Evolutionary conservation across 2,113 vertebrate genomes (phyloP), one percentile per base, ranked within the genome.

Genomic region (Paramormyrops kingsleyae): DNA sequence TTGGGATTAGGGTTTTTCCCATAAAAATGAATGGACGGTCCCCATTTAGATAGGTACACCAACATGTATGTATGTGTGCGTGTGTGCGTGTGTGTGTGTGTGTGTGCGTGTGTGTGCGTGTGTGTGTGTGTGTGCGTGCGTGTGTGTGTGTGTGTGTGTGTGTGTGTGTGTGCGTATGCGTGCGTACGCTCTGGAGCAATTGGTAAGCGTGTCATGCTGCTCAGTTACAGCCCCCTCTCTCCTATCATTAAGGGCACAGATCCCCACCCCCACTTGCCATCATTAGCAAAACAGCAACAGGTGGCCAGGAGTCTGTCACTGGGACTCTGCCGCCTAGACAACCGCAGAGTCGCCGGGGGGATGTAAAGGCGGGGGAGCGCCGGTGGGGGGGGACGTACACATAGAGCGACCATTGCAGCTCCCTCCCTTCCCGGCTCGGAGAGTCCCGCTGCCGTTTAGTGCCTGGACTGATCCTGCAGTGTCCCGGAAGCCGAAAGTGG

Each of bases 241-340:
- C 66, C 53, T 49, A 46, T 50, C 39, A 35, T 8, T 50, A 52
- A 21, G 15, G 12, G 27, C 39, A 5, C 84, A 90, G 89, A 90
- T 52, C 46, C 24, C 56, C 44, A 47, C 47, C 47, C 44, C 85
- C 83, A 39, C 88, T 89, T 8, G 42, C 87, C 12, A 39, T n/a
- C 87, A 90, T 92, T 90, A 90, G 80, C 19, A 83, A 92, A 91
- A 92, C 90, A 90, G 91, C 90, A 91, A 90, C 90, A 90, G 92
- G 91, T 92, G 92, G 90, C 90, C 87, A 42, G 35, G 52, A 44
- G 90, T 13, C 88, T 50, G 46, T 27, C 70, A 70, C 74, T 84
- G 46, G 62, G 90, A 90, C 80, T 31, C 83, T 5, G 90, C 90
- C 87, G 66, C 89, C 87, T 93, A 92, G 91, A 90, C 35, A 93